Conservation (phyloP, 2,113 vertebrate genomes). For the Nettapus auritus region DNA sequence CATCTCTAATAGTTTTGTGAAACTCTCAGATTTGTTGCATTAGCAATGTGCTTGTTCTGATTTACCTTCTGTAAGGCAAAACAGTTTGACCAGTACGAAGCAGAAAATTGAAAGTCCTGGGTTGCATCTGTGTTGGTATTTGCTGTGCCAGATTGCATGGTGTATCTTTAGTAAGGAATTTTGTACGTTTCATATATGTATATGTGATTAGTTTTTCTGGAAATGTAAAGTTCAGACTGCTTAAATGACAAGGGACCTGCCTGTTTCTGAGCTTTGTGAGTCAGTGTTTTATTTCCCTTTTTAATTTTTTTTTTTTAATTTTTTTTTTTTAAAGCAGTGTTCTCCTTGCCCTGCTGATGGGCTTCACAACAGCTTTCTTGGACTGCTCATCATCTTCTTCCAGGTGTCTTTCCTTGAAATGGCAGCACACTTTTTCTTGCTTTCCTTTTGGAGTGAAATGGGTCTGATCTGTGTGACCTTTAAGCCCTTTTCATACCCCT, state of each 20-base stretch:
- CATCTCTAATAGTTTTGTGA: background rate
- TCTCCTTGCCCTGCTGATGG: background rate
- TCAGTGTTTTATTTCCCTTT: background rate
- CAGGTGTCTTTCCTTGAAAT: background rate
- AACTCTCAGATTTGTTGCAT: background rate
- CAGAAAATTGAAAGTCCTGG: background rate
- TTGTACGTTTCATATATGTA: background rate
- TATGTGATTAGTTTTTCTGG: background rate
- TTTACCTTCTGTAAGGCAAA: background rate
- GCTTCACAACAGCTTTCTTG: background rate
- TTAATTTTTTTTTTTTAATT: too few species aligned
- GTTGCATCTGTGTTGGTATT: background rate
- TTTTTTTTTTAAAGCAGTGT: background rate
- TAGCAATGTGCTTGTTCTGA: background rate
- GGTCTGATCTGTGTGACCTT: background rate
- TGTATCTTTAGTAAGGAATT: background rate
- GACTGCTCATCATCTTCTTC: background rate
- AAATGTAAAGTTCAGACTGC: background rate
- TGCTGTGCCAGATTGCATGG: background rate
- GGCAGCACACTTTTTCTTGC: background rate
- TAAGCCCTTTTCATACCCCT: background rate
- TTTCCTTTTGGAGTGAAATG: background rate
- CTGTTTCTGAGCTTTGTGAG: background rate
- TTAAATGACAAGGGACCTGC: background rate
- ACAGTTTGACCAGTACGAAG: background rate